These are phyloP conservation scores for Leptocoma aspasia DNA, from an alignment of 2,113 vertebrate genomes.

Conservation along the genomic window DNA sequence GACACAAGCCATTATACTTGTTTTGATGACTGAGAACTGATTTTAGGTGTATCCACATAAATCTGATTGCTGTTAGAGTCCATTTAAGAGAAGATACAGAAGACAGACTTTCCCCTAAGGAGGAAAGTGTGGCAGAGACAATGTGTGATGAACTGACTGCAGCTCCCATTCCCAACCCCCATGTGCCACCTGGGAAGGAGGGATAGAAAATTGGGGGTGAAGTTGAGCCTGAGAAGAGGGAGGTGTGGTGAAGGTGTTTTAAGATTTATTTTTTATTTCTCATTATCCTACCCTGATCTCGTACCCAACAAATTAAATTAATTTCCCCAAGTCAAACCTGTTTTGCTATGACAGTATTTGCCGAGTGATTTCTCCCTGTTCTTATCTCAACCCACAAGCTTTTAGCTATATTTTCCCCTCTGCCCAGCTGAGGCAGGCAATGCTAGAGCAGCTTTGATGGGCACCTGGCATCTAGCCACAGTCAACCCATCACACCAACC, in stretches of 20 bases:
- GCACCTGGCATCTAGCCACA: background rate
- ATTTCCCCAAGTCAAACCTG: background rate
- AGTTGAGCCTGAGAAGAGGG: background rate
- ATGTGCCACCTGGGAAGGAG: background rate
- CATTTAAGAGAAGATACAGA: background rate
- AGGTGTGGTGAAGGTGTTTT: background rate
- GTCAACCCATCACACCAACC: background rate
- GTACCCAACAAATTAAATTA: background rate
- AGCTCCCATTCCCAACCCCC: background rate
- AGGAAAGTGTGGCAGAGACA: background rate
- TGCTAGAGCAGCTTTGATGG: background rate
- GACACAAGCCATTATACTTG: background rate
- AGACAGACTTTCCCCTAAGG: background rate
- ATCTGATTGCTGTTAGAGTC: background rate
- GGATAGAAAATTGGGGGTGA: background rate
- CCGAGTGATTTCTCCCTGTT: background rate
- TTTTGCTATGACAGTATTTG: background rate
- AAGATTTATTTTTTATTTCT: background rate
- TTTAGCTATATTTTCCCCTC: background rate
- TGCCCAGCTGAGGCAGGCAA: background rate
- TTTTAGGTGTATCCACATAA: background rate
- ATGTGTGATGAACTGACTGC: background rate
- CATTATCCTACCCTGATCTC: background rate
- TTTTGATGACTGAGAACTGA: background rate
- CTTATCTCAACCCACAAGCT: rapidly evolving